phyloP scores from a whole-genome alignment of 2,888 invertebrate genomes.

The Allophyes oxyacanthae region DNA sequence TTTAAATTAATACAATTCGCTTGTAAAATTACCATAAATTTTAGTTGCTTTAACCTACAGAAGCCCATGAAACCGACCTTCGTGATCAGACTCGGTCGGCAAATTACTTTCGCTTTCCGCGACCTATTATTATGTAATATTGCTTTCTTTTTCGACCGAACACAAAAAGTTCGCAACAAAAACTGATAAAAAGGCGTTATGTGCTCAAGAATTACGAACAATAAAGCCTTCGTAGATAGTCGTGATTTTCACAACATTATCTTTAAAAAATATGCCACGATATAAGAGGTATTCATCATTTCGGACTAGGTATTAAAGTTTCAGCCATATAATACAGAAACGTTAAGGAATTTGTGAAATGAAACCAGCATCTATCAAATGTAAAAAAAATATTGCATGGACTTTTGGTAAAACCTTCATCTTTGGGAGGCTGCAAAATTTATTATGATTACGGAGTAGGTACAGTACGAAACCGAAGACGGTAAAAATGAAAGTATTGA shows the following conservation, averaged over 20 bases:
- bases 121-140: conserved; percentile 61
- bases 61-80: conserved; percentile 59
- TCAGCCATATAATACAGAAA: too few species aligned
- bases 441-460: too few species aligned
- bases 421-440: too few species aligned
- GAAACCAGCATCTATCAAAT: too few species aligned
- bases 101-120: conserved; percentile 70
- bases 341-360: too few species aligned
- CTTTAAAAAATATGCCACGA: conserved; percentile 19
- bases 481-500: too few species aligned
- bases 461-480: too few species aligned
- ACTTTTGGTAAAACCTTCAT: too few species aligned
- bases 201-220: conserved; percentile 44
- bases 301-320: too few species aligned
- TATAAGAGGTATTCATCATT: too few species aligned
- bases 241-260: conserved; percentile 30
- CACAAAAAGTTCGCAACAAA: conserved; percentile 54
- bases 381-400: too few species aligned
- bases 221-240: conserved; percentile 36
- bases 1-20: conserved; percentile 40
- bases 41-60: conserved; percentile 52
- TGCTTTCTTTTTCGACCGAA: conserved; percentile 49
- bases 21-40: conserved; percentile 37
- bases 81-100: conserved; percentile 56
- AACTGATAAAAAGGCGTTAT: conserved; percentile 50